Evolutionary conservation across 2,888 invertebrate species (phyloP).

Genomic region (Diachrysia chrysitis): DNA sequence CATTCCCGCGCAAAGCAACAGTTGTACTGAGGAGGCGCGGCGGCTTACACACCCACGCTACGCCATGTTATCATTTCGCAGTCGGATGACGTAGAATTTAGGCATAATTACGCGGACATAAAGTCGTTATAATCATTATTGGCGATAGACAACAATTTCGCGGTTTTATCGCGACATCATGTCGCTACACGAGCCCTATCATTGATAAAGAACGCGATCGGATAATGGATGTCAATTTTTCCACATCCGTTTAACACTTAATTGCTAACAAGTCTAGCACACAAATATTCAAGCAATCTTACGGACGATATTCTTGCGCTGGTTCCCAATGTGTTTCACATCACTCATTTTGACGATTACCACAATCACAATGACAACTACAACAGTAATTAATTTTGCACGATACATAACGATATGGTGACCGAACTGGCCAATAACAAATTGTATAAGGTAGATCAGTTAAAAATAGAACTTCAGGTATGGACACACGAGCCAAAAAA

Average conservation of each 20-base stretch:
- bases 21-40: conserved; percentile 75
- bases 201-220: conserved; percentile 30
- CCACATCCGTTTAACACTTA: conserved; percentile 8
- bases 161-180: conserved; percentile 47
- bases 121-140: conserved; percentile 53
- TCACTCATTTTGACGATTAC: conserved; percentile 44
- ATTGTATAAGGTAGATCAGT: conserved; percentile 45
- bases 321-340: conserved; percentile 39
- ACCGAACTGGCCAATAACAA: conserved; percentile 48
- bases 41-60: conserved; percentile 71
- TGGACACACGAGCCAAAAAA: conserved; percentile 34
- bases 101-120: conserved; percentile 48
- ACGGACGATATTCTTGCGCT: conserved; percentile 33
- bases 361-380: conserved; percentile 35
- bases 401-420: conserved; percentile 42
- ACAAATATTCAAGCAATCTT: conserved; percentile 30
- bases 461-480: conserved; percentile 54
- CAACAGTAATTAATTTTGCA: conserved; percentile 31
- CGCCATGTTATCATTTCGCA: conserved; percentile 64
- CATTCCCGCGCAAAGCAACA: conserved; percentile 62
- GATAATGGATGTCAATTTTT: conserved; percentile 33
- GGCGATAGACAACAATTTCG: conserved; percentile 46
- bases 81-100: conserved; percentile 60
- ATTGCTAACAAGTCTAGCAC: background rate
- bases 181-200: conserved; percentile 29